Evolutionary conservation across 2,888 invertebrate species (phyloP), one percentile per base, ranked within the genome.

Genomic region (Ichneumon xanthorius): DNA sequence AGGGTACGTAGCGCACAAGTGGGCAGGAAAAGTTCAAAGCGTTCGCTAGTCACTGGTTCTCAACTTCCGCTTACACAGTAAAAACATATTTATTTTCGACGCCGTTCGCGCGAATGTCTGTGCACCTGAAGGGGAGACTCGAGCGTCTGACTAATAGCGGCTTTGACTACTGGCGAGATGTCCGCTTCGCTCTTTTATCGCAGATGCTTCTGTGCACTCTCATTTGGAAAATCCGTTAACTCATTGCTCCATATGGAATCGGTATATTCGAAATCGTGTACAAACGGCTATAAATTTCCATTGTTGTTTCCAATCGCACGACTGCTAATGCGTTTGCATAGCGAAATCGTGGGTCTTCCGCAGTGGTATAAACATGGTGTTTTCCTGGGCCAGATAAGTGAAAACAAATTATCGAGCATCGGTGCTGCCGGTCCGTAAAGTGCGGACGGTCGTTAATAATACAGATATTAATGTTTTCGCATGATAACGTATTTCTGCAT

Each of bases 11-110:
- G 58, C 68, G 30, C 19, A 40, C 26, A 58, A 30, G 45, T 77
- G 63, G 63, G 50, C 73, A 75, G 48, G n/a, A 48, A 65, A 76
- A 76, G 63, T 65, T 76, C 76, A 76, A 76, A 65, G 76, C 61
- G 50, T 45, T 50, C 30, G 48, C 33, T 9, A 72, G 72, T 22
- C 72, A n/a, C 9, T 50, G 30, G 9, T 50, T 50, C 65, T 37
- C 6, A 48, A 33, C 63, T 26, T 33, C 50, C 30, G 40, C 30
- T 45, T 63, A 48, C 63, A 50, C 63, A 19, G 45, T 63, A 33
- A 45, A 61, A 22, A 50, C 50, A 71, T 63, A 30, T 33, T 33
- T 33, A 63, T 63, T 63, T 33, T 53, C 11, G 30, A 71, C 53
- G 30, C 70, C 48, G 16, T 22, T 26, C 26, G 63, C 63, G 30